Percentiles rank a stretch among this genome's conserved stretches.
These are phyloP conservation scores for Dinothrombium tinctorium DNA, from an alignment of 1,140 invertebrate genomes.

Conservation along the genomic window DNA sequence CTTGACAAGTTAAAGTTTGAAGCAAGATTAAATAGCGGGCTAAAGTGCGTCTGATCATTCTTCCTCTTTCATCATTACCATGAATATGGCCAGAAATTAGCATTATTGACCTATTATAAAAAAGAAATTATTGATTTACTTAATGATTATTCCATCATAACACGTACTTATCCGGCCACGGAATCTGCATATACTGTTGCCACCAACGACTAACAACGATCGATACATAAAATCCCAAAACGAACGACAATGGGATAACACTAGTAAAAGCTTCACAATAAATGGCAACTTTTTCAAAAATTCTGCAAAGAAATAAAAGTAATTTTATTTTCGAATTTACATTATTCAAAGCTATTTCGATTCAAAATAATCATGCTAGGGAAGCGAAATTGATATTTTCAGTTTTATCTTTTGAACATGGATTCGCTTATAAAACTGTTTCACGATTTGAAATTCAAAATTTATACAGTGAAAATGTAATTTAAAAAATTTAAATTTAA, in stretches of 20 bases:
- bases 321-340: too few species aligned
- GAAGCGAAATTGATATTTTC: too few species aligned
- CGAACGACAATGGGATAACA: conserved; percentile 57
- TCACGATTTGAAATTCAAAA: too few species aligned
- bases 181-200: conserved; percentile 43
- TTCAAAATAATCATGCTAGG: too few species aligned
- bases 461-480: too few species aligned
- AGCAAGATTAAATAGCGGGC: conserved; percentile 59
- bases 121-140: background rate
- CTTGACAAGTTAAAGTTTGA: conserved; percentile 49
- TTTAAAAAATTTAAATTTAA: too few species aligned
- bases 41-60: conserved; percentile 61
- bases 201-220: conserved; percentile 81
- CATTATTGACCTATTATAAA: conserved; percentile 9
- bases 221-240: conserved; percentile 77
- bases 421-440: too few species aligned
- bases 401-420: too few species aligned
- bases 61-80: conserved; percentile 51
- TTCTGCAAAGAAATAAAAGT: conserved; percentile 19
- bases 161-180: conserved; percentile 31
- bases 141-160: background rate
- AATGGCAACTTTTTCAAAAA: conserved; percentile 46
- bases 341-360: too few species aligned
- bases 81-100: conserved; percentile 31
- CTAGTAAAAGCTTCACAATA: conserved; percentile 53